These are phyloP conservation scores for Ascidia mentula DNA, from an alignment of 23 tunicate genomes.

Conservation along the genomic window DNA sequence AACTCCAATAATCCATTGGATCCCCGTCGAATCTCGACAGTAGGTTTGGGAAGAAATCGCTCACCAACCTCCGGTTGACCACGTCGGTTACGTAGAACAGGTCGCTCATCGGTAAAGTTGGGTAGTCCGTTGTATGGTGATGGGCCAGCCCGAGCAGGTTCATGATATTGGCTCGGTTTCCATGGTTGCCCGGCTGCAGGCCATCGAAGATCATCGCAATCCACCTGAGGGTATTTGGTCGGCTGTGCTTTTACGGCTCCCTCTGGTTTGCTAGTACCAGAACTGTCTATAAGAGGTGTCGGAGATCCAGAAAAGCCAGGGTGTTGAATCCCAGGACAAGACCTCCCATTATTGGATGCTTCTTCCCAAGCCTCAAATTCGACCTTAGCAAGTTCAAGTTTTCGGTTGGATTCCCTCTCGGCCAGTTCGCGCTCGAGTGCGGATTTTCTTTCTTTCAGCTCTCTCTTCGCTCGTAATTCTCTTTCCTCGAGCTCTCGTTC, in stretches of 20 bases:
- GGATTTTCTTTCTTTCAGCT: not conserved
- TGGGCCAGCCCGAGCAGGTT: too few species aligned
- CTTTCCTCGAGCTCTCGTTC: not conserved
- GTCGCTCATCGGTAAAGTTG: too few species aligned
- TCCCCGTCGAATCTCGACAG: conserved; percentile 32
- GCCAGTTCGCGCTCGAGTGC: not conserved
- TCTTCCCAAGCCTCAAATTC: not conserved
- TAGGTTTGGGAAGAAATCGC: conserved; percentile 32
- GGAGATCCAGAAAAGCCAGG: not conserved
- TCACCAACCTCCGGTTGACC: conserved; percentile 19
- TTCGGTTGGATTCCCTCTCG: conserved; percentile 6
- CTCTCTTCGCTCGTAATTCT: not conserved
- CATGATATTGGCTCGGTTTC: too few species aligned
- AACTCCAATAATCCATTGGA: conserved; percentile 36
- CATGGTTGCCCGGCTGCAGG: too few species aligned
- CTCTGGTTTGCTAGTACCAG: too few species aligned
- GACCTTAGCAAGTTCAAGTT: not conserved
- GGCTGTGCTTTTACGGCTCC: too few species aligned
- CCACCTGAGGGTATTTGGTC: too few species aligned
- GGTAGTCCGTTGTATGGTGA: too few species aligned
- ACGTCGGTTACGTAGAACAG: not conserved
- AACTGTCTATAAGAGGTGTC: too few species aligned
- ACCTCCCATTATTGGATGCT: not conserved
- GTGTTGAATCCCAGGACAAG: not conserved
- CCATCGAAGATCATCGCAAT: not conserved